phyloP scores from a whole-genome alignment of 2,797 vertebrate genomes.

The Etheostoma nigrum region DNA sequence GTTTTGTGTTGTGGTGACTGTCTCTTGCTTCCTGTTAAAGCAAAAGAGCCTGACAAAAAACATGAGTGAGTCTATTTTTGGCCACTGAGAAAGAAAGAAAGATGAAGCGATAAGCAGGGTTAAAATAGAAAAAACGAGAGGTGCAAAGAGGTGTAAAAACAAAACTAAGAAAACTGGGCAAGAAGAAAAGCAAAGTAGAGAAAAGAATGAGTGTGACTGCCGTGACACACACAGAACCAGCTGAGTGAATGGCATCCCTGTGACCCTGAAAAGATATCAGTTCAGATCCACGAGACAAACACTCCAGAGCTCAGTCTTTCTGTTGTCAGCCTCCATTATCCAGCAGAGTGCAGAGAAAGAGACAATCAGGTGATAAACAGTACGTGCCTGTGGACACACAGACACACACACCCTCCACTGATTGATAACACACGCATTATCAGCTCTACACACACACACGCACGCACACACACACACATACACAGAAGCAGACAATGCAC shows the following conservation, averaged over 20 bases:
- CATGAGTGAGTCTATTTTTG: conserved; percentile 67
- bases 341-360: conserved; percentile 9
- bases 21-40: conserved; percentile 71
- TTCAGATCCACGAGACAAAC: conserved; percentile 1
- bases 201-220: background rate
- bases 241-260: background rate
- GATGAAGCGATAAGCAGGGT: conserved; percentile 31
- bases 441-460: conserved; percentile 17
- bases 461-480: background rate
- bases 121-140: background rate
- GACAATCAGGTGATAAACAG: conserved; percentile 16
- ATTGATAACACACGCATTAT: conserved; percentile 41
- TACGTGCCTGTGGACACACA: conserved; percentile 17
- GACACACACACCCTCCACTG: conserved; percentile 24
- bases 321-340: conserved; percentile 26
- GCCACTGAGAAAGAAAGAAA: conserved; percentile 34
- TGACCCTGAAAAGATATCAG: background rate
- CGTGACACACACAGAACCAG: background rate
- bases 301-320: background rate
- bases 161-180: background rate
- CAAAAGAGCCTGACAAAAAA: conserved; percentile 49
- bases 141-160: conserved; percentile 8
- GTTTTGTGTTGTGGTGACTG: conserved; percentile 32
- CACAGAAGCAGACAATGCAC: background rate
- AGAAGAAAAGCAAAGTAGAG: background rate